Base-by-base conservation (phyloP, 2,888 invertebrate genomes). In the Steromphala cineraria region DNA sequence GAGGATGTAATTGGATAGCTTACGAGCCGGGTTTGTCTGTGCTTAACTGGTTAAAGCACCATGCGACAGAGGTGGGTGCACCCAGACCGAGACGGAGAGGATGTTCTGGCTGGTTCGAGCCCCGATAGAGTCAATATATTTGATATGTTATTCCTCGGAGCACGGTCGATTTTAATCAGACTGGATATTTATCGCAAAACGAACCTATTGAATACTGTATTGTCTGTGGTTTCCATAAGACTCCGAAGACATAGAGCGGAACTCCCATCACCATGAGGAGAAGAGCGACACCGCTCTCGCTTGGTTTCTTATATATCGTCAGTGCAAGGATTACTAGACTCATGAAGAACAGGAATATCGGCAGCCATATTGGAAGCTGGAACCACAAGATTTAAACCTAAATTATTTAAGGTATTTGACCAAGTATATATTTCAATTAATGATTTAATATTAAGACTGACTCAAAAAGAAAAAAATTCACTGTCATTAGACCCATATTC, bases 281-380 rank as follows among this genome's bases (percentile, higher is more conserved):
- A 0, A 92, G 77, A 2, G 90, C 88, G 8, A 91, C 81, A 3
- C 88, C 80, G 82, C 91, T 91, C 79, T 91, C 91, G 15, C 79
- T 74, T 0, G 92, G 92, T 74, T 91, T 90, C 83, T 92, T 90
- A 81, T 89, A 88, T n/a, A 91, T 83, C 5, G 92, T 91, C 53
- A 92, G 76, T 7, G 78, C 85, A 40, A 90, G 81, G 21, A 92
- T 85, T 7, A 87, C 84, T 21, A 89, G 40, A 75, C 88, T 88
- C 56, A 86, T 82, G 1, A 88, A 36, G 19, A 90, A 84, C 77
- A 91, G 86, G 17, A 87, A 82, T 19, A 90, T 84, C 0, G 91
- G 91, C 19, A 92, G 52, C 3, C 82, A 80, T 36, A 91, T 71
- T 0, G 91, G 91, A 13, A 92, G 82, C 92, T 92, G 84, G 13